These are phyloP conservation scores for Sinonovacula constricta DNA, from an alignment of 1,140 invertebrate species.

Conservation along the genomic window DNA sequence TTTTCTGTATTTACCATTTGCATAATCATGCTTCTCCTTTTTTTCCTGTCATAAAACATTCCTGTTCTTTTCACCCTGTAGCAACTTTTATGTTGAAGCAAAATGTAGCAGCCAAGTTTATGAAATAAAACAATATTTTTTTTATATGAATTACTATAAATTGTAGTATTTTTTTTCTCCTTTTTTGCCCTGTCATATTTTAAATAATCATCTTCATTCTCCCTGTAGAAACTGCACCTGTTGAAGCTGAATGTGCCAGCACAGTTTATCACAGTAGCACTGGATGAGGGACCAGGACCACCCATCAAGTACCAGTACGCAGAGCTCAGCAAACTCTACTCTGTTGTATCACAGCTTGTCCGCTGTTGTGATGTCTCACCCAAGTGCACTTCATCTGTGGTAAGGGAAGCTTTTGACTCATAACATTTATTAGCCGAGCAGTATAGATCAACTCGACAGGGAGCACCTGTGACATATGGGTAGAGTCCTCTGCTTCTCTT, in stretches of 20 bases:
- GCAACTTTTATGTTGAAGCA: too few relatives aligned
- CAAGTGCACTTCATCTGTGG: slow-evolving; percentile 86
- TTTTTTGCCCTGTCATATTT: background rate
- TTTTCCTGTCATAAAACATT: too few relatives aligned
- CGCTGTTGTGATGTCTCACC: slow-evolving; percentile 94
- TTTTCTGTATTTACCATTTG: too few relatives aligned
- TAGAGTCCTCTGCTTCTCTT: too few relatives aligned
- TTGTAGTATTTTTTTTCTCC: background rate
- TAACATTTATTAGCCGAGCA: too few relatives aligned
- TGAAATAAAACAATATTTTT: too few relatives aligned
- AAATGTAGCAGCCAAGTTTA: too few relatives aligned
- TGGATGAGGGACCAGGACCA: slow-evolving; percentile 95
- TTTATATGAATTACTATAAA: too few relatives aligned
- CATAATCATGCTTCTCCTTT: too few relatives aligned
- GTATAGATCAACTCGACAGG: too few relatives aligned
- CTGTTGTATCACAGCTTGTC: slow-evolving; percentile 93
- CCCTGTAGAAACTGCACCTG: slow-evolving; percentile 77
- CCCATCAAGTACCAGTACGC: slow-evolving; percentile 98
- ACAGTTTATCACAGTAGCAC: slow-evolving; percentile 93
- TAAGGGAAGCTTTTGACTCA: slow-evolving; percentile 70
- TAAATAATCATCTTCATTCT: slow-evolving; percentile 16
- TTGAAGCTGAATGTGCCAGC: slow-evolving; percentile 91
- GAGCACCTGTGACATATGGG: too few relatives aligned
- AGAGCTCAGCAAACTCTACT: slow-evolving; percentile 95
- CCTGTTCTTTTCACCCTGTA: too few relatives aligned